Percentiles rank a stretch among this genome's conserved stretches.
These are phyloP conservation scores for Sterrhoptilus dennistouni DNA, from an alignment of 2,113 vertebrate species.

Conservation along the genomic window DNA sequence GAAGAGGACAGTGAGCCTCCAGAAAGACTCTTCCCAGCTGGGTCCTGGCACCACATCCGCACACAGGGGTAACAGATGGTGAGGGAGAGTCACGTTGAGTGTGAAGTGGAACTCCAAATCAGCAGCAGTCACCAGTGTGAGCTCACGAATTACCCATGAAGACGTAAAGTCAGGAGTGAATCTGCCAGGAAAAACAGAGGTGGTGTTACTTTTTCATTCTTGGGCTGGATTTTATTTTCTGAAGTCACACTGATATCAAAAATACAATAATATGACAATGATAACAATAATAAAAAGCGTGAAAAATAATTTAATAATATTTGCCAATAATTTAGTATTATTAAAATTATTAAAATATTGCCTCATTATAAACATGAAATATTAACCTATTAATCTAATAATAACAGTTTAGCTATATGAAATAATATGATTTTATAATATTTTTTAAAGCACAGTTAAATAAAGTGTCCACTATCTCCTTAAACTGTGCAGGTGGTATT, in stretches of 20 bases:
- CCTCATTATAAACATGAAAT: background rate
- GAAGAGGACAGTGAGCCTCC: conserved; percentile 91
- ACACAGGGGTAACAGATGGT: conserved; percentile 93
- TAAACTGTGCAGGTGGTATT: background rate
- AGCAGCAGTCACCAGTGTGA: conserved; percentile 86
- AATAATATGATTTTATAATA: background rate
- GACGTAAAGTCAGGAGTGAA: conserved; percentile 99
- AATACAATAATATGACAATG: background rate
- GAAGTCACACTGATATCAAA: background rate
- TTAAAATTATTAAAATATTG: background rate
- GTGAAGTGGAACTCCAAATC: conserved; percentile 90
- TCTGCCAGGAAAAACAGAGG: conserved; percentile 61
- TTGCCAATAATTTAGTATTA: background rate
- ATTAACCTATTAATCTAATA: background rate
- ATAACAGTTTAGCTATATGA: background rate
- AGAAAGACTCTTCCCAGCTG: conserved; percentile 97
- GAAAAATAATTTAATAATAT: background rate
- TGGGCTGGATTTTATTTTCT: background rate
- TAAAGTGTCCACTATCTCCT: background rate
- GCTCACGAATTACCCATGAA: conserved; percentile 96
- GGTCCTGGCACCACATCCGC: conserved; percentile 94
- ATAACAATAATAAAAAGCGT: background rate
- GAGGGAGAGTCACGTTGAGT: conserved; percentile 93
- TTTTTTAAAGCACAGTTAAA: background rate
- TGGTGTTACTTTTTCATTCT: background rate